Evolutionary conservation across 2,113 vertebrate genomes (phyloP).

Genomic region (Edolisoma coerulescens): DNA sequence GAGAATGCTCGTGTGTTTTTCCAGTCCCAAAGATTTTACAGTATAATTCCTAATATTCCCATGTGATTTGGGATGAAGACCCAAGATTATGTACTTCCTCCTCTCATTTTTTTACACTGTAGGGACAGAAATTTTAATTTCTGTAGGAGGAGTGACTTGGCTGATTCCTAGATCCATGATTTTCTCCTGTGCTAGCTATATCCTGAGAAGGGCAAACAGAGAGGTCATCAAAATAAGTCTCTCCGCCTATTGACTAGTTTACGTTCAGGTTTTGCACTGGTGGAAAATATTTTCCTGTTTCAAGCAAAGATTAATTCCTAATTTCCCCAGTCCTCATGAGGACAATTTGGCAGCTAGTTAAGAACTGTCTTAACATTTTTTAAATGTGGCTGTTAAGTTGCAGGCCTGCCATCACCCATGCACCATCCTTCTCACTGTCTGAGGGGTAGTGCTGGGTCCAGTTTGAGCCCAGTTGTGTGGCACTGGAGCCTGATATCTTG

Average conservation of each 20-base stretch:
- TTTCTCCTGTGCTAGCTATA: not conserved
- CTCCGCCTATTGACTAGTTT: not conserved
- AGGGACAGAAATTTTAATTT: not conserved
- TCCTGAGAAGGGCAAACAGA: slow-evolving; percentile 2
- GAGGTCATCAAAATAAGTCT: slow-evolving; percentile 43
- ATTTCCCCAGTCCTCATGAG: slow-evolving; percentile 1
- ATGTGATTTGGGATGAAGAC: not conserved
- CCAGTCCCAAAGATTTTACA: not conserved
- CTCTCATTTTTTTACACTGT: not conserved
- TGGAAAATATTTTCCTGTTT: slow-evolving; percentile 49
- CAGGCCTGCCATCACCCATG: not conserved
- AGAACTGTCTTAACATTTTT: slow-evolving; percentile 37
- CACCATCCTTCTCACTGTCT: not conserved
- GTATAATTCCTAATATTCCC: not conserved
- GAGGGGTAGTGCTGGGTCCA: not conserved
- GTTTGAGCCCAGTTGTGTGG: not conserved
- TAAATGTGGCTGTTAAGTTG: not conserved
- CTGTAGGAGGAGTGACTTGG: not conserved
- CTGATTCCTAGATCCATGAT: not conserved
- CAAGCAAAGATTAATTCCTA: slow-evolving; percentile 55
- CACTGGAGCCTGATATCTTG: not conserved
- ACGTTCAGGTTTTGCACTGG: not conserved
- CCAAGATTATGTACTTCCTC: not conserved
- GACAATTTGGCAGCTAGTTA: slow-evolving; percentile 5
- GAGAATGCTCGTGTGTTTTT: not conserved